Conservation (phyloP, 1,140 invertebrate species). For the Geopemphigus sp. region DNA sequence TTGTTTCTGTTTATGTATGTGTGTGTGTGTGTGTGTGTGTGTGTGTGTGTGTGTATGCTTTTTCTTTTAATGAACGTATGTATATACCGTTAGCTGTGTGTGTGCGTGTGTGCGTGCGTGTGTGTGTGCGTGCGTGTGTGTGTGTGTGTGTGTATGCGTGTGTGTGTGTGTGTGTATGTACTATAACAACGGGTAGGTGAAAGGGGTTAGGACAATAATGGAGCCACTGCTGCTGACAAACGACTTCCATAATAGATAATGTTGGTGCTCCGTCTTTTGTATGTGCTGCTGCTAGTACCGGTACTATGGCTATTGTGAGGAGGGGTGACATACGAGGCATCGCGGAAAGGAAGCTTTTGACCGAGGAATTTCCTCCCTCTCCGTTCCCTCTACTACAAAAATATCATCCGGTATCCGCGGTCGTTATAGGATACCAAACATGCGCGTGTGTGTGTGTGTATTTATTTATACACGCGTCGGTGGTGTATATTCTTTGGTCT, state of each 20-base stretch:
- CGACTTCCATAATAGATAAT: conserved; percentile 47
- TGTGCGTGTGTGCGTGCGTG: neutral
- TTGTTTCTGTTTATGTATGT: neutral
- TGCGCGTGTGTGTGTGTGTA: neutral
- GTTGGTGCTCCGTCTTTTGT: conserved; percentile 40
- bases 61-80: conserved; percentile 21
- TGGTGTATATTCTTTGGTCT: neutral
- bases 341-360: neutral
- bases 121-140: neutral
- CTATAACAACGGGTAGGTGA: no score
- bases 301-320: no score
- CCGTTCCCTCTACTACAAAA: neutral
- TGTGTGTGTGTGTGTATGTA: neutral
- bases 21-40: neutral
- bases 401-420: conserved; percentile 25
- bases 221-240: conserved; percentile 31
- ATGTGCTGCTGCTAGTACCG: neutral
- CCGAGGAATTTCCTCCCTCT: neutral
- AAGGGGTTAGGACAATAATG: conserved; percentile 31
- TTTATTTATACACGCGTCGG: neutral
- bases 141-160: neutral
- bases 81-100: neutral
- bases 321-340: neutral
- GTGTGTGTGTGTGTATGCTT: neutral
- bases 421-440: neutral